These are phyloP conservation scores for Stictonetta naevosa DNA, from an alignment of 2,113 vertebrate genomes.

Conservation along the genomic window DNA sequence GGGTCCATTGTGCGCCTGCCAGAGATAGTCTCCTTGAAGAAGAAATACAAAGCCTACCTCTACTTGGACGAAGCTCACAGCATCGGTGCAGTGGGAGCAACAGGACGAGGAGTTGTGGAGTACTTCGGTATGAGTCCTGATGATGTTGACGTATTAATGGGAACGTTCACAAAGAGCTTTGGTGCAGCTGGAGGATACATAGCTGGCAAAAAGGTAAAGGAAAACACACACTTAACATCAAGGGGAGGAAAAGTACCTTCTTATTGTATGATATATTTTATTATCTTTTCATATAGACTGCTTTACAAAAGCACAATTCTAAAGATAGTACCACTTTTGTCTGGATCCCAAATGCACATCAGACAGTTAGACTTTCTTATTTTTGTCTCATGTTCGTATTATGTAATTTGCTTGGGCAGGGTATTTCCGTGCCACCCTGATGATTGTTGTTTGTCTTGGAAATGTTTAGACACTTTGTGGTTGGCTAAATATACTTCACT, in stretches of 20 bases:
- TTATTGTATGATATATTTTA: not conserved
- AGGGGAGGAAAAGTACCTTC: not conserved
- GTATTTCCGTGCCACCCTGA: conserved; percentile 32
- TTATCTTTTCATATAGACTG: not conserved
- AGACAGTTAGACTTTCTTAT: not conserved
- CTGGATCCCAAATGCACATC: not conserved
- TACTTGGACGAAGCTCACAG: conserved; percentile 96
- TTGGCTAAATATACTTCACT: conserved; percentile 28
- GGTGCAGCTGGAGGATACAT: conserved; percentile 91
- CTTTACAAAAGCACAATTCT: not conserved
- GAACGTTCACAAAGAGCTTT: conserved; percentile 96
- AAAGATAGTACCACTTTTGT: not conserved
- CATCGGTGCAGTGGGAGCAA: conserved; percentile 85
- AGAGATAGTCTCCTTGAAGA: conserved; percentile 90
- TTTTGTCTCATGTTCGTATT: conserved; percentile 31
- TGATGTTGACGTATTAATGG: conserved; percentile 91
- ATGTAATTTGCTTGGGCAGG: conserved; percentile 32
- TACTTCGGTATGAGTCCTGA: conserved; percentile 84
- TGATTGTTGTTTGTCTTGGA: conserved; percentile 50
- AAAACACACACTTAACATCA: not conserved
- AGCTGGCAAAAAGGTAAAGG: conserved; percentile 89
- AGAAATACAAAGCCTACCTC: conserved; percentile 94
- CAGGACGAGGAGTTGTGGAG: conserved; percentile 87
- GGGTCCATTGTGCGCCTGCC: conserved; percentile 89
- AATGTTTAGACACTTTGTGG: conserved; percentile 26